Evolutionary conservation across 2,888 invertebrate species (phyloP), one percentile per base, ranked within the genome.

Genomic region (Choreutis nemorana): DNA sequence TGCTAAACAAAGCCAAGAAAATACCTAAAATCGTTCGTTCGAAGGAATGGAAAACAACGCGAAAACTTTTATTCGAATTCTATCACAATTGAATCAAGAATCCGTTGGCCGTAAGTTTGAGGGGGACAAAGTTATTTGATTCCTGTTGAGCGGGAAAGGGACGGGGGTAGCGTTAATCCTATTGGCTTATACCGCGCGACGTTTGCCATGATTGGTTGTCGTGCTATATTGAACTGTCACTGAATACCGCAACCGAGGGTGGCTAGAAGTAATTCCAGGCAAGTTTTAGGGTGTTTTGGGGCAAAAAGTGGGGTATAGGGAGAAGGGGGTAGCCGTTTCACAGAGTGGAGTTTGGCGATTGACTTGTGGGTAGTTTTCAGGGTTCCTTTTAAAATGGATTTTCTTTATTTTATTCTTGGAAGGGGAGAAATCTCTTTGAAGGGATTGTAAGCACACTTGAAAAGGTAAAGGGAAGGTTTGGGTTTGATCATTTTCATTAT

Each of bases 171-270:
- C 68, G 77, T 67, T 78, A 78, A 78, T 78, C 78, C 78, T 73
- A 77, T 77, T 78, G 78, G 78, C 75, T 77, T 78, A 78, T 71
- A 77, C 66, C 55, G 49, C 64, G 60, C 78, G 78, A 78, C 72
- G 72, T 78, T 78, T 78, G 77, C 75, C 62, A 54, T 61, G 73
- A 78, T 78, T 78, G 78, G 78, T 77, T 70, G 70, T 55, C 45
- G 60, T 73, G 73, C 70, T 70, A 68, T 77, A 77, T 75, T 78
- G 75, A 75, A 77, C 75, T 77, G 77, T 77, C 78, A 77, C 72
- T 70, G 75, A 70, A 66, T 68, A 68, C 65, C 61, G 70, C 59
- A 67, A 72, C 71, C 72, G 61, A 64, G 72, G 75, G 66, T n/a
- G 72, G 68, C 52, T 58, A 70, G 56, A 62, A 56, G 71, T 72